phyloP scores from a whole-genome alignment of 2,797 vertebrate species.

The Pseudocheirus occidentalis region DNA sequence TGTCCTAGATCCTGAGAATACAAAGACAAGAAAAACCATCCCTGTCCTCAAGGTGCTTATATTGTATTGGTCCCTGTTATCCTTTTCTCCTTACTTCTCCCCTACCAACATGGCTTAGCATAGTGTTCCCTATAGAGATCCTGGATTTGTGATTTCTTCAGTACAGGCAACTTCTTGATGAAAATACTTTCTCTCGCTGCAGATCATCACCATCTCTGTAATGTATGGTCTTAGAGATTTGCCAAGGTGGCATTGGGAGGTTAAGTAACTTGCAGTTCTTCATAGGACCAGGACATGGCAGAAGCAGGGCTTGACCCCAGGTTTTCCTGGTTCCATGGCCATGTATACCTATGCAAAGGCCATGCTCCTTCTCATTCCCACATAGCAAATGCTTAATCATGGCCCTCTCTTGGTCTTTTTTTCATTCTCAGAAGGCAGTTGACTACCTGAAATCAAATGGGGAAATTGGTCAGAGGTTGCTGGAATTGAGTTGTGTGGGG shows the following conservation, averaged over 20 bases:
- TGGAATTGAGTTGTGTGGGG: neutral
- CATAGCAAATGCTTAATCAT: neutral
- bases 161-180: neutral
- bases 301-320: neutral
- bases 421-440: neutral
- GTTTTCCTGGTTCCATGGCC: neutral
- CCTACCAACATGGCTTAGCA: neutral
- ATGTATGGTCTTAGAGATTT: neutral
- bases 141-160: neutral
- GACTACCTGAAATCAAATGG: neutral
- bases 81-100: neutral
- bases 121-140: neutral
- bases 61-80: too few species aligned
- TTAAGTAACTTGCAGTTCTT: neutral
- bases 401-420: neutral
- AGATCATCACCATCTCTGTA: neutral
- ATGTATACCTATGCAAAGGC: neutral
- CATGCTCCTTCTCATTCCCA: neutral
- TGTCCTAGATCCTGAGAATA: neutral
- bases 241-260: neutral
- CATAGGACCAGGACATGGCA: neutral
- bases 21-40: neutral
- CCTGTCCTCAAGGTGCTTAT: too few species aligned
- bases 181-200: neutral
- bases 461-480: neutral